Conservation (phyloP, 1,140 invertebrate species). For the Calephelis virginiensis region DNA sequence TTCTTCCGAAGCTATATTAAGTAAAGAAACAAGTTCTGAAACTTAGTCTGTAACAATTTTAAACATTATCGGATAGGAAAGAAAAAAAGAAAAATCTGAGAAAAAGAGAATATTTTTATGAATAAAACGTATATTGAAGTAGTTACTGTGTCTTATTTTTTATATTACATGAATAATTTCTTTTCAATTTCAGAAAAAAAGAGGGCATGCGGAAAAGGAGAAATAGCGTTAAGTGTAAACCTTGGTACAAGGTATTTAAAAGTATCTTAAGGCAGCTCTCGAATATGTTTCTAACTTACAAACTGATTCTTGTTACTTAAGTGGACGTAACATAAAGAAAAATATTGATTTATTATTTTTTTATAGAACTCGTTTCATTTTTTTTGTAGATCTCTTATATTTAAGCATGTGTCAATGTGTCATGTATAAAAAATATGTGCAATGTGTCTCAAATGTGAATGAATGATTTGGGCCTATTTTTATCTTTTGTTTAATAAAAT, state of each 20-base stretch:
- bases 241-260: slow-evolving; percentile 21
- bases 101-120: background rate
- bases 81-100: too few relatives aligned
- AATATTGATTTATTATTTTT: slow-evolving; percentile 1
- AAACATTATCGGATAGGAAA: too few relatives aligned
- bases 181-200: slow-evolving; percentile 40
- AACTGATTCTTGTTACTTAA: slow-evolving; percentile 1
- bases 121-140: slow-evolving; percentile 7
- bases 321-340: background rate
- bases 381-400: slow-evolving; percentile 9
- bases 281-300: slow-evolving; percentile 7
- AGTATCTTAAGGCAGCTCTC: slow-evolving; percentile 18
- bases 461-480: slow-evolving; percentile 10
- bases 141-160: slow-evolving; percentile 5
- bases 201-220: slow-evolving; percentile 34
- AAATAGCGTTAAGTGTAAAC: slow-evolving; percentile 29
- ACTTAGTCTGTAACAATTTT: slow-evolving; percentile 22
- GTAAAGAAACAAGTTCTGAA: slow-evolving; percentile 53
- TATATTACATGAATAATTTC: slow-evolving; percentile 16
- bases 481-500: background rate
- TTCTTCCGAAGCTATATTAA: slow-evolving; percentile 56
- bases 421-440: background rate
- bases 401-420: background rate
- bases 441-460: background rate
- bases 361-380: background rate